phyloP scores from a whole-genome alignment of 1,140 invertebrate genomes.

The Carposina sasakii region DNA sequence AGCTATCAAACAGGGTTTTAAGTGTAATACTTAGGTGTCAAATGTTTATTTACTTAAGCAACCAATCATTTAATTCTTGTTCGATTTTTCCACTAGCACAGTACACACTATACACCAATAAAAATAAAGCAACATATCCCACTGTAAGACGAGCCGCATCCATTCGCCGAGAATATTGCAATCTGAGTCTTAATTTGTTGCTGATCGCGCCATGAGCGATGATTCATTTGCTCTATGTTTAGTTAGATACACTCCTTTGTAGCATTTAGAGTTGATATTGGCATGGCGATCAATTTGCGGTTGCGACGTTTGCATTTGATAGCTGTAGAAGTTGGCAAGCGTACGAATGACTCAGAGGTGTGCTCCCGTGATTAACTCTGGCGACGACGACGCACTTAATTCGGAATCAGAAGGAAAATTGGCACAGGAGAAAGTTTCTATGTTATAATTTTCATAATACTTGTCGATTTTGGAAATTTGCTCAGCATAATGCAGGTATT shows the following conservation, averaged over 20 bases:
- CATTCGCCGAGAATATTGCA: constrained; percentile 47
- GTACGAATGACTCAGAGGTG: constrained; percentile 53
- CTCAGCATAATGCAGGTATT: no score
- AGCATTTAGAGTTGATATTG: constrained; percentile 31
- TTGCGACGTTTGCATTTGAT: constrained; percentile 35
- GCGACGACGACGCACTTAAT: constrained; percentile 21
- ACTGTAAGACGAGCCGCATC: constrained; percentile 46
- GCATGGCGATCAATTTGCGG: constrained; percentile 18
- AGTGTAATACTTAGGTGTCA: no score
- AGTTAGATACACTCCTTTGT: neutral
- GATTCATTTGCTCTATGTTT: constrained; percentile 48
- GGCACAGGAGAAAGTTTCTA: constrained; percentile 16
- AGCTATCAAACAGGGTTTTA: no score
- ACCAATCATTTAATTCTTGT: no score
- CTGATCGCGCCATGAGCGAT: constrained; percentile 43
- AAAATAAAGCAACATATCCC: constrained; percentile 43
- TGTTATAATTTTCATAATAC: no score
- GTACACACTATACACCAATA: no score
- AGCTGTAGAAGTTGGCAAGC: constrained; percentile 45
- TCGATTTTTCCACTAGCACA: no score
- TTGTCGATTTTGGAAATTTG: no score
- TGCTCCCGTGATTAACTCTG: constrained; percentile 50
- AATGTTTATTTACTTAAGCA: no score
- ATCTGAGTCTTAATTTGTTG: constrained; percentile 57
- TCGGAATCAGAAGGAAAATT: constrained; percentile 34